Conservation (phyloP, 2,888 invertebrate species). For the Drosophila sordidula region DNA sequence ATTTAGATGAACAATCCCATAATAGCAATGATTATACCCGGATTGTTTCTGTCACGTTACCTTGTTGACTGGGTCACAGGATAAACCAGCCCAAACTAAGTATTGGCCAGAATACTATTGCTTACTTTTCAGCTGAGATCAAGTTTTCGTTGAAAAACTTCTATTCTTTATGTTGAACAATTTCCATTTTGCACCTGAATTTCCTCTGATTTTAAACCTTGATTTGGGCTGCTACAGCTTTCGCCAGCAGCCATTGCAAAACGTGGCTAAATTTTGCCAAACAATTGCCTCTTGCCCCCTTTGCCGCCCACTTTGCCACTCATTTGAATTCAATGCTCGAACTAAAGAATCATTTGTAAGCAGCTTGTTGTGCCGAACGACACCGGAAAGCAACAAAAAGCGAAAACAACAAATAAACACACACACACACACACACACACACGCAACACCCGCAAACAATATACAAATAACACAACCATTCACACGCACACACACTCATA, state of each 20-base stretch:
- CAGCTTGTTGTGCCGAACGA: constrained; percentile 51
- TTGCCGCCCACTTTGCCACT: constrained; percentile 18
- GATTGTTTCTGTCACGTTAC: no score
- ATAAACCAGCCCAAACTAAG: no score
- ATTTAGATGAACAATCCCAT: no score
- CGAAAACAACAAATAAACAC: constrained; percentile 20
- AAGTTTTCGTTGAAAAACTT: not conserved
- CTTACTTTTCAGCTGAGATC: not conserved
- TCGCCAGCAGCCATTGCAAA: not conserved
- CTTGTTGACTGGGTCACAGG: no score
- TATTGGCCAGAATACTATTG: not conserved
- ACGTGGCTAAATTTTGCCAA: not conserved
- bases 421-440: constrained; percentile 34
- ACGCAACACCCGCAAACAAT: constrained; percentile 40
- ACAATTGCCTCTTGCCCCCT: not conserved
- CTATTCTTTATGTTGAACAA: not conserved
- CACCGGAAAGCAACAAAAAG: constrained; percentile 36
- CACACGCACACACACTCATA: constrained; percentile 9
- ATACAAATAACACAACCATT: constrained; percentile 41
- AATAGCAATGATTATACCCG: no score
- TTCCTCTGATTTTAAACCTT: not conserved
- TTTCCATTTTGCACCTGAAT: not conserved
- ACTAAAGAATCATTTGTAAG: constrained; percentile 58
- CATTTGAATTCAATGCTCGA: constrained; percentile 57
- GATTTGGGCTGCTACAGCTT: not conserved